Evolutionary conservation across 30 jellyfish, hydroid and myxozoan genomes (phyloP).

Genomic region (Pelagia noctiluca): DNA sequence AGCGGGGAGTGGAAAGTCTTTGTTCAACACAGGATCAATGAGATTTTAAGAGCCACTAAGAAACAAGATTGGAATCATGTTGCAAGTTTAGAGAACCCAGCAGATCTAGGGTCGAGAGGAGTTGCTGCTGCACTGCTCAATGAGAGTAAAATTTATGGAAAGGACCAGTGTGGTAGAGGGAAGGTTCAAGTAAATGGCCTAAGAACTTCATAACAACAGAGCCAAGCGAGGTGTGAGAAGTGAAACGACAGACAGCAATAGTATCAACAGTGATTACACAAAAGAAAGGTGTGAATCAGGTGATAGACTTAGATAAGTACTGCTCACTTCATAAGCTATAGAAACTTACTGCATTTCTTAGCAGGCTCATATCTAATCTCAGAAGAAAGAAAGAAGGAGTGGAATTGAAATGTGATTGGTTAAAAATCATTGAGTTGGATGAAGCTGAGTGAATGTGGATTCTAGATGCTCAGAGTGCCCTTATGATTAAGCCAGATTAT

Average conservation of each 20-base stretch:
- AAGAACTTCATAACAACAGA: background rate
- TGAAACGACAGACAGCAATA: background rate
- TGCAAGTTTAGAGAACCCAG: conserved; percentile 37
- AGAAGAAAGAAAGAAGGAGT: background rate
- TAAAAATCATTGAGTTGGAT: background rate
- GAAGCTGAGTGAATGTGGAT: conserved; percentile 8
- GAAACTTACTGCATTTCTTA: conserved; percentile 15
- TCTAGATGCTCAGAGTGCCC: conserved; percentile 28
- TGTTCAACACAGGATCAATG: conserved; percentile 26
- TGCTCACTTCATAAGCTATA: background rate
- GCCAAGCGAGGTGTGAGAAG: background rate
- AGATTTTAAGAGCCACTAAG: background rate
- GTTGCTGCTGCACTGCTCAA: conserved; percentile 11
- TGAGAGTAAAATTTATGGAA: conserved; percentile 44
- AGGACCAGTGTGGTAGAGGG: conserved; percentile 43
- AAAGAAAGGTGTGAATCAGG: background rate
- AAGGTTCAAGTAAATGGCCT: conserved; percentile 48
- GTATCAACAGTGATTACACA: background rate
- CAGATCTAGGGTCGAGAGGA: conserved; percentile 64
- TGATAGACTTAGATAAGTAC: conserved; percentile 3
- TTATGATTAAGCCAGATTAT: background rate
- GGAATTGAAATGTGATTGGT: background rate
- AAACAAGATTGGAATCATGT: conserved; percentile 9
- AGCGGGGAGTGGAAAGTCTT: background rate
- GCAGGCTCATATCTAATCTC: background rate